Conservation (phyloP, 2,113 vertebrate species). For the Corythoichthys intestinalis region DNA sequence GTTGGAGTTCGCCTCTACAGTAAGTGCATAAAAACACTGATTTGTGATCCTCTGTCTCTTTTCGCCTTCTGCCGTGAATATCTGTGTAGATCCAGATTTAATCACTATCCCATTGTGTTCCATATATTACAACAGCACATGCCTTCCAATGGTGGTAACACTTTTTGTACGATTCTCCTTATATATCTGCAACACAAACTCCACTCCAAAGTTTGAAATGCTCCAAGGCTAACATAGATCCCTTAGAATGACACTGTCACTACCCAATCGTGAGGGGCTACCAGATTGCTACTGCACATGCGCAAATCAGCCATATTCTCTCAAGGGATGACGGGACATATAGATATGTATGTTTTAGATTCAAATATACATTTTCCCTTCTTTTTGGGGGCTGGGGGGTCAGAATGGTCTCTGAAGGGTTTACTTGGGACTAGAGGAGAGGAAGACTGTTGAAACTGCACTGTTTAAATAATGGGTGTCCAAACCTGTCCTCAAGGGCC, state of each 20-base stretch:
- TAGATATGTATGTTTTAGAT: too few species aligned
- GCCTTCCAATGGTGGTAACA: conserved; percentile 35
- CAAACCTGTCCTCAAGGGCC: too few species aligned
- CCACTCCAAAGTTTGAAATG: conserved; percentile 37
- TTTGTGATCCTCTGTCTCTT: conserved; percentile 21
- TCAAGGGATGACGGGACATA: too few species aligned
- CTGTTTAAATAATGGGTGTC: too few species aligned
- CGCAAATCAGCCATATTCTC: too few species aligned
- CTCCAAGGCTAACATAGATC: conserved; percentile 28
- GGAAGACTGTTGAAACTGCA: too few species aligned
- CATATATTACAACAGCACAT: conserved; percentile 48
- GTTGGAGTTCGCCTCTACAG: background rate
- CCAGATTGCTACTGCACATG: too few species aligned
- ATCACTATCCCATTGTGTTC: conserved; percentile 45
- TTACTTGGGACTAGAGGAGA: too few species aligned
- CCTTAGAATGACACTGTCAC: conserved; percentile 4
- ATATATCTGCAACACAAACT: background rate
- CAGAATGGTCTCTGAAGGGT: too few species aligned
- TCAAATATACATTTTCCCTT: too few species aligned
- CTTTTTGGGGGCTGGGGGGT: too few species aligned
- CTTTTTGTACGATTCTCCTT: conserved; percentile 28
- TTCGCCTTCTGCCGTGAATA: conserved; percentile 27
- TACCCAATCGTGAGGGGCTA: too few species aligned
- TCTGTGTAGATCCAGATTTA: conserved; percentile 30
- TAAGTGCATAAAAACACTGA: conserved; percentile 35